A percentile compares a stretch with the other conserved stretches of the same genome.
Evolutionary conservation across 2,888 invertebrate genomes (phyloP).

Genomic region (Thumatha senex): DNA sequence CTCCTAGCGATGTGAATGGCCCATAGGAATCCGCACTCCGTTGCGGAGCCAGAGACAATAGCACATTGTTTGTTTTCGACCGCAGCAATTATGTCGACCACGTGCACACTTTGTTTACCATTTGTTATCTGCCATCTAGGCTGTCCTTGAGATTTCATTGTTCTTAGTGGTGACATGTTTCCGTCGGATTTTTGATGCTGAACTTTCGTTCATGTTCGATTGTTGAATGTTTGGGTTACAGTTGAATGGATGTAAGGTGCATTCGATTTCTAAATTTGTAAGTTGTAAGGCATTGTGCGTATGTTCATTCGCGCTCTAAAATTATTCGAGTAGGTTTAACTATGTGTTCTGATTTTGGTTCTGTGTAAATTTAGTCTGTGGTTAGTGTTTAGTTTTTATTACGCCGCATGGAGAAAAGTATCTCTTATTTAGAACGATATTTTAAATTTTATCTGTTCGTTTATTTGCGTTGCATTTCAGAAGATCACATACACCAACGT

Average conservation of each 20-base stretch:
- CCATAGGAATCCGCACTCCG: conserved; percentile 35
- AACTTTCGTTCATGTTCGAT: conserved; percentile 30
- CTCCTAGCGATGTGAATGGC: conserved; percentile 31
- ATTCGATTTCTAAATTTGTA: background rate
- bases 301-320: background rate
- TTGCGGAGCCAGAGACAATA: conserved; percentile 54
- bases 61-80: conserved; percentile 68
- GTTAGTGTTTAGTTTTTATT: no score
- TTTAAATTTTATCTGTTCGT: no score
- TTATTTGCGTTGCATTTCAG: no score
- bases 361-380: background rate
- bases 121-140: conserved; percentile 66
- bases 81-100: conserved; percentile 64
- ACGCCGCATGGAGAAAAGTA: background rate
- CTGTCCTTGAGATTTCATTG: conserved; percentile 60
- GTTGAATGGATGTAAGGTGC: conserved; percentile 5
- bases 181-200: conserved; percentile 29
- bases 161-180: conserved; percentile 40
- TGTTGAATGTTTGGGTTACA: conserved; percentile 1
- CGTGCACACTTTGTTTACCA: conserved; percentile 71
- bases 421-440: no score
- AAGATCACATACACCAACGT: no score
- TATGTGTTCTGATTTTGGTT: background rate
- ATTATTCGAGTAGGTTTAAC: background rate
- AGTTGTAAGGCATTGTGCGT: conserved; percentile 1